phyloP scores from a whole-genome alignment of 2,888 invertebrate genomes.

The Ecliptopera silaceata region DNA sequence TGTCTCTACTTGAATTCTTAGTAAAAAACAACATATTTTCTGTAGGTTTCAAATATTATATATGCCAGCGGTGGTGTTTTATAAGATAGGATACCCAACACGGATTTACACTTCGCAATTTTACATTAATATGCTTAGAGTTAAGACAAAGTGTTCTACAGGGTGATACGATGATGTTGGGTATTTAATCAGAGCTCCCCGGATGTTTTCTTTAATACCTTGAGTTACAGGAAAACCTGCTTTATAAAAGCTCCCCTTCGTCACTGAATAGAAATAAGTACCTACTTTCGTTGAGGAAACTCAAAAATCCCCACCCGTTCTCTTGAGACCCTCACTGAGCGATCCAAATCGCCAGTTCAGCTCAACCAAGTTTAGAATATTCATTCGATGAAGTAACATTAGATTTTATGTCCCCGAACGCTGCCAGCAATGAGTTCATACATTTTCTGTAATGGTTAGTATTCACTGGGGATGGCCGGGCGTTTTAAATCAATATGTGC shows the following conservation, averaged over 20 bases:
- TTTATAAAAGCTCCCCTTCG: not conserved
- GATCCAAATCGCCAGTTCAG: constrained; percentile 44
- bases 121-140: too few species aligned
- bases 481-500: constrained; percentile 3
- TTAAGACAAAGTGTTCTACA: too few species aligned
- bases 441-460: constrained; percentile 51
- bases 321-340: constrained; percentile 40
- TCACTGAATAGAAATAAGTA: not conserved
- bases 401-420: constrained; percentile 59
- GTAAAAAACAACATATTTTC: too few species aligned
- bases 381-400: constrained; percentile 64
- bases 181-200: too few species aligned
- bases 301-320: constrained; percentile 42
- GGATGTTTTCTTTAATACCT: too few species aligned
- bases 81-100: too few species aligned
- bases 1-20: too few species aligned
- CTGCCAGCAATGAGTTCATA: constrained; percentile 61
- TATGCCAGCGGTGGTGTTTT: too few species aligned
- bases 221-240: not conserved
- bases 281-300: constrained; percentile 24
- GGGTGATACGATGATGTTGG: too few species aligned
- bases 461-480: constrained; percentile 12
- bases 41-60: too few species aligned
- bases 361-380: constrained; percentile 60
- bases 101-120: too few species aligned